Evolutionary conservation across 2,113 vertebrate species (phyloP).

Genomic region (Melanerpes aurifrons): DNA sequence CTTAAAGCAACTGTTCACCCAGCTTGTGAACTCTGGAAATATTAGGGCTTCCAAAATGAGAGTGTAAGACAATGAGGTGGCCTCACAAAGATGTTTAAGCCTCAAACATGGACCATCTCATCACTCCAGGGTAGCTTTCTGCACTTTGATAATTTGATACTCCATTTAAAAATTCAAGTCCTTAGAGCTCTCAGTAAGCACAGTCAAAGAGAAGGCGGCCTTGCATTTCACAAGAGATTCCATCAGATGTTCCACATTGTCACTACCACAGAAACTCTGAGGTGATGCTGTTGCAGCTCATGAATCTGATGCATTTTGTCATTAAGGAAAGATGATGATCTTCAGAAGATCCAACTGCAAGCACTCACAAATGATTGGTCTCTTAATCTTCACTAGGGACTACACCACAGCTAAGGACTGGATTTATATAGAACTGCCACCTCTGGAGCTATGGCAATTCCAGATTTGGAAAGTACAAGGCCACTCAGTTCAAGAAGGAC

Average conservation of each 20-base stretch:
- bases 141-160: background rate
- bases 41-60: background rate
- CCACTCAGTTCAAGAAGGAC: no score
- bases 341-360: background rate
- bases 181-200: background rate
- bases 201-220: background rate
- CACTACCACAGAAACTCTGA: background rate
- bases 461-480: background rate
- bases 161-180: background rate
- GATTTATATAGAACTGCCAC: background rate
- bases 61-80: background rate
- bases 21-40: conserved; percentile 1
- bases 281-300: background rate
- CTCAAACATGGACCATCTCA: background rate
- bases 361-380: background rate
- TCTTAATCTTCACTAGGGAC: background rate
- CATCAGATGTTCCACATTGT: background rate
- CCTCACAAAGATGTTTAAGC: background rate
- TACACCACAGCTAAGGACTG: background rate
- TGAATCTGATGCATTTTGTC: background rate
- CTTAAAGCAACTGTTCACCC: conserved; percentile 4
- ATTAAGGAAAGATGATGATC: background rate
- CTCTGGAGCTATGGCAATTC: background rate
- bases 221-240: conserved; percentile 7
- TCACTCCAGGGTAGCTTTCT: background rate